These are phyloP conservation scores for Ictalurus furcatus DNA, from an alignment of 2,113 vertebrate genomes.

Conservation along the genomic window DNA sequence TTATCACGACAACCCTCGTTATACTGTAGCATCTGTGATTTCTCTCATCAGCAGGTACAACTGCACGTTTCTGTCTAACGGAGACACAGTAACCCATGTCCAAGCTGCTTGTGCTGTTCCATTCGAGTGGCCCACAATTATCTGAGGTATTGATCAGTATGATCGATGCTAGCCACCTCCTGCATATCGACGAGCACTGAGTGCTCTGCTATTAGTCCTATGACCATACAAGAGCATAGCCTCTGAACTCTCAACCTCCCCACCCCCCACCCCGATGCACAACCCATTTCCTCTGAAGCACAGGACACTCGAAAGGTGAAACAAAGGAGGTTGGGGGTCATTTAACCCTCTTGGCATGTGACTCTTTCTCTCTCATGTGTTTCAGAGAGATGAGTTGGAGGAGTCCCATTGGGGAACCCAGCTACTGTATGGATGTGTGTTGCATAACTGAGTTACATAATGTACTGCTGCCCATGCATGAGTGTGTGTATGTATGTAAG, in stretches of 20 bases:
- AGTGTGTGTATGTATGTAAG: constrained; percentile 34
- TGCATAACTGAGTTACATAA: constrained; percentile 60
- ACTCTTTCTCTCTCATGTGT: not conserved
- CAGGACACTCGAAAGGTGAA: not conserved
- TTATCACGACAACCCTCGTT: not conserved
- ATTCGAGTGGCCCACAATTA: not conserved
- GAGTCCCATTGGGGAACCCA: constrained; percentile 34
- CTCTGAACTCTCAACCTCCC: constrained; percentile 27
- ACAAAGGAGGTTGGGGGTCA: not conserved
- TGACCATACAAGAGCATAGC: not conserved
- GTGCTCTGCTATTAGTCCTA: not conserved
- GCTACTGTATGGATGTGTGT: constrained; percentile 55
- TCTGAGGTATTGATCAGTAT: constrained; percentile 15
- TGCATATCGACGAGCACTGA: not conserved
- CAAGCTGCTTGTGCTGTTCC: not conserved
- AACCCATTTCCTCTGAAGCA: not conserved
- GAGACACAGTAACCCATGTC: not conserved
- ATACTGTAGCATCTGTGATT: not conserved
- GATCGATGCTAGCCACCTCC: constrained; percentile 13
- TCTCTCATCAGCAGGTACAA: not conserved
- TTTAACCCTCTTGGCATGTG: not conserved
- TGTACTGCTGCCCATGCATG: constrained; percentile 52
- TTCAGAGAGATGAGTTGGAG: constrained; percentile 41
- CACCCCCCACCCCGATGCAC: not conserved
- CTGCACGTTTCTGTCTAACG: not conserved